Base-by-base conservation (phyloP, 2,797 vertebrate species). In the Luscinia luscinia region DNA sequence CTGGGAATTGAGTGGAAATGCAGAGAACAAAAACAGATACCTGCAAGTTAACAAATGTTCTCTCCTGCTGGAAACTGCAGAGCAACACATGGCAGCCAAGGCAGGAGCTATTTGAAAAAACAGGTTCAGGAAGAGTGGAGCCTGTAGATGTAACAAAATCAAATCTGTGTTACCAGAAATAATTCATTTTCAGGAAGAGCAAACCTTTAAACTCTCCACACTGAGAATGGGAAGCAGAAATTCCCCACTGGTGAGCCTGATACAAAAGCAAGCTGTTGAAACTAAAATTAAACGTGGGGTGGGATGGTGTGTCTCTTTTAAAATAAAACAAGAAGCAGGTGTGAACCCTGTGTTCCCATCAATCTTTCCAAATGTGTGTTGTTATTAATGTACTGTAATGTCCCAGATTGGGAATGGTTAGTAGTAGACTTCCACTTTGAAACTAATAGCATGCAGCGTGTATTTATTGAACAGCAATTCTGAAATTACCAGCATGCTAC, bases 11-110 rank as follows among this genome's bases (percentile, higher is more conserved):
- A 52, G 19, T 10, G 5, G 57, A 92, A 84, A 82, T 46, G 74
- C 48, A 63, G 59, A 20, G 66, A 90, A 86, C 64, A 46, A 85
- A 92, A 95, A 2, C 75, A 79, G 68, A 63, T 88, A 87, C 78
- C 66, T 94, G 55, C 75, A 84, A 94, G 64, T 27, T 62, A 84
- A 76, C 70, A 95, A 94, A 84, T 69, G 45, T 84, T 94, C 69
- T 72, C 49, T 85, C 66, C 55, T 90, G 59, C 84, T 84, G 82
- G 64, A 90, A 94, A 79, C 41, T 8, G 0, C 87, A 79, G 62
- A 87, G n/a, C 79, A 68, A 75, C 30, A 87, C 76, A 51, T 69
- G 58, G 64, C 61, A 91, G 66, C 61, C 46, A 38, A 91, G 77
- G 55, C 68, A 64, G 79, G 41, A 89, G 38, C 69, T 67, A 19